phyloP scores from a whole-genome alignment of 2,113 vertebrate genomes.

The Canis aureus region DNA sequence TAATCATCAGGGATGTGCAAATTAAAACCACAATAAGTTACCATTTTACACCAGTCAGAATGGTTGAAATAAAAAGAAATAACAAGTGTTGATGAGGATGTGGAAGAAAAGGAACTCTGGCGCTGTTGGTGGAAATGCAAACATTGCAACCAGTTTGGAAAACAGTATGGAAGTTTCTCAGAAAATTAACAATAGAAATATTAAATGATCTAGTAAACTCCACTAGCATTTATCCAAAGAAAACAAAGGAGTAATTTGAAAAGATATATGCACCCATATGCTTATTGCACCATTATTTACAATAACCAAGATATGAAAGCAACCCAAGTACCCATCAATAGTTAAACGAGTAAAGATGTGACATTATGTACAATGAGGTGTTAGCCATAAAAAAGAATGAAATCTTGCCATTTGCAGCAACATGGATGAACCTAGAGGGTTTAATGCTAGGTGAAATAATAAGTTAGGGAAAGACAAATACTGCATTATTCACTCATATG shows the following conservation, averaged over 20 bases:
- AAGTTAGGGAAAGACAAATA: not conserved
- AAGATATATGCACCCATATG: not conserved
- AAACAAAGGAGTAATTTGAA: not conserved
- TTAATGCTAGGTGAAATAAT: not conserved
- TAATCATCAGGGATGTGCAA: not conserved
- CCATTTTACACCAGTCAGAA: not conserved
- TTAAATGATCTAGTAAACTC: not conserved
- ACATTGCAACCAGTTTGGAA: not conserved
- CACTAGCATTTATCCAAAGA: not conserved
- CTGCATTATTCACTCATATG: not conserved
- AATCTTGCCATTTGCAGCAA: not conserved
- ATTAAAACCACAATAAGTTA: not conserved
- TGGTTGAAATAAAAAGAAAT: not conserved
- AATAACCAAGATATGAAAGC: not conserved
- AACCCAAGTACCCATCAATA: not conserved
- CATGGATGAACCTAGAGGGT: not conserved
- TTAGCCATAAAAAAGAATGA: not conserved
- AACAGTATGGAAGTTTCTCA: not conserved
- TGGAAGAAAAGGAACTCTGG: not conserved
- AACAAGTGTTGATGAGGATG: not conserved
- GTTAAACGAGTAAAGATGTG: not conserved
- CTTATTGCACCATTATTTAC: not conserved
- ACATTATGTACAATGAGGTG: not conserved
- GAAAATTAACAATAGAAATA: not conserved
- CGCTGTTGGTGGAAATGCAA: not conserved